A percentile compares a stretch with the other conserved stretches of the same genome.
These are phyloP conservation scores for Mormyrus iriodes DNA, from an alignment of 2,113 vertebrate species.

Conservation along the genomic window DNA sequence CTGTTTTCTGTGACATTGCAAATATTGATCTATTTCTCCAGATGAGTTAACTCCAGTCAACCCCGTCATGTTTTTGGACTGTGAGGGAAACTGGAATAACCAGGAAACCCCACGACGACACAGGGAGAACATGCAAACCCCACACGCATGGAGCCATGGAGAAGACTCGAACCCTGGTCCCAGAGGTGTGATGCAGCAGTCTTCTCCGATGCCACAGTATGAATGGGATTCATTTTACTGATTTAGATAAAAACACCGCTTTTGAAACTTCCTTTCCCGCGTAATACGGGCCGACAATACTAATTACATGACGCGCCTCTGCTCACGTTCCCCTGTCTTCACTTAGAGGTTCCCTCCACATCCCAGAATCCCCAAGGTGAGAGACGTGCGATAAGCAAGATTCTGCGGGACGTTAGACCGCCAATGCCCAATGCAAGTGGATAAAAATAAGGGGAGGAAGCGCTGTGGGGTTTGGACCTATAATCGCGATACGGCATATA, in stretches of 20 bases:
- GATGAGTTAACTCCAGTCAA: too few species aligned
- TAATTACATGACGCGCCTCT: neutral
- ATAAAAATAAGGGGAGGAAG: neutral
- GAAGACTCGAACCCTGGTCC: neutral
- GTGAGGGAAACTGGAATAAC: neutral
- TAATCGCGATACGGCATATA: neutral
- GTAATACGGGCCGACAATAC: neutral
- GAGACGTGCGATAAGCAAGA: neutral
- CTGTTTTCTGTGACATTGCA: neutral
- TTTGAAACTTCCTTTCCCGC: neutral
- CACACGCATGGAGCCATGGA: neutral
- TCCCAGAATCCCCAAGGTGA: neutral
- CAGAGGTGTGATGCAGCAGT: neutral
- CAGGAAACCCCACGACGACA: neutral
- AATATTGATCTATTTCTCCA: too few species aligned
- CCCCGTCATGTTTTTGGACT: too few species aligned
- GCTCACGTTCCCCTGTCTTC: neutral
- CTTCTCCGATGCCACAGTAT: neutral
- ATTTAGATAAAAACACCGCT: neutral
- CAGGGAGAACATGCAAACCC: neutral
- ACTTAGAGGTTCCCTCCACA: neutral
- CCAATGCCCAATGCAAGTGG: neutral
- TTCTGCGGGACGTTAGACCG: neutral
- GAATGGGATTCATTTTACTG: neutral
- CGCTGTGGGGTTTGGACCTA: neutral